Percentiles rank a stretch among this genome's conserved stretches.
phyloP scores from a whole-genome alignment of 2,888 invertebrate species.

The Sinohyriopsis cumingii region DNA sequence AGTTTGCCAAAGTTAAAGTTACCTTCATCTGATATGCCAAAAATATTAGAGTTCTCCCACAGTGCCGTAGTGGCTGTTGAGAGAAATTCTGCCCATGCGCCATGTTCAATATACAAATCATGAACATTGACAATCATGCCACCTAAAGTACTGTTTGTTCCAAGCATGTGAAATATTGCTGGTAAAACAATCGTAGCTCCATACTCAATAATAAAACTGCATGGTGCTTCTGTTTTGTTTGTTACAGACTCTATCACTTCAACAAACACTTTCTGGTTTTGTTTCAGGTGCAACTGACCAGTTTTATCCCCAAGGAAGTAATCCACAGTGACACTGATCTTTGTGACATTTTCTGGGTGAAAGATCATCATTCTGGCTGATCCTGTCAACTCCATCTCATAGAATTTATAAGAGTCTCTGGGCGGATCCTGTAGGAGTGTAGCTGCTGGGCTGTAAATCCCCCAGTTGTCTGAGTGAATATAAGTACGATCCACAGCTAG shows the following conservation, averaged over 20 bases:
- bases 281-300: slow-evolving; percentile 47
- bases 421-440: slow-evolving; percentile 48
- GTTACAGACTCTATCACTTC: slow-evolving; percentile 53
- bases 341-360: slow-evolving; percentile 31
- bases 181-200: slow-evolving; percentile 53
- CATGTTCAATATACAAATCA: slow-evolving; percentile 48
- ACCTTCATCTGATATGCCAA: slow-evolving; percentile 38
- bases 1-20: slow-evolving; percentile 49
- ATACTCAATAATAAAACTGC: slow-evolving; percentile 52
- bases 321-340: slow-evolving; percentile 43
- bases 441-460: slow-evolving; percentile 46
- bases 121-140: slow-evolving; percentile 49
- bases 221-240: slow-evolving; percentile 58
- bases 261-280: slow-evolving; percentile 50
- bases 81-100: slow-evolving; percentile 39
- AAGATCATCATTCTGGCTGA: slow-evolving; percentile 47
- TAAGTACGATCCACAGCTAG: slow-evolving; percentile 54
- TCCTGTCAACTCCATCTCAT: slow-evolving; percentile 57
- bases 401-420: slow-evolving; percentile 45
- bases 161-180: slow-evolving; percentile 55
- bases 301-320: slow-evolving; percentile 57
- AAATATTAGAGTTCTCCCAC: slow-evolving; percentile 42
- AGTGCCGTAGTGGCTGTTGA: slow-evolving; percentile 57
- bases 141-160: slow-evolving; percentile 52
- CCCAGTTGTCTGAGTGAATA: slow-evolving; percentile 48